Evolutionary conservation across 1,140 invertebrate species (phyloP), one percentile per base, ranked within the genome.

Genomic region (Euura saliciscinereae): DNA sequence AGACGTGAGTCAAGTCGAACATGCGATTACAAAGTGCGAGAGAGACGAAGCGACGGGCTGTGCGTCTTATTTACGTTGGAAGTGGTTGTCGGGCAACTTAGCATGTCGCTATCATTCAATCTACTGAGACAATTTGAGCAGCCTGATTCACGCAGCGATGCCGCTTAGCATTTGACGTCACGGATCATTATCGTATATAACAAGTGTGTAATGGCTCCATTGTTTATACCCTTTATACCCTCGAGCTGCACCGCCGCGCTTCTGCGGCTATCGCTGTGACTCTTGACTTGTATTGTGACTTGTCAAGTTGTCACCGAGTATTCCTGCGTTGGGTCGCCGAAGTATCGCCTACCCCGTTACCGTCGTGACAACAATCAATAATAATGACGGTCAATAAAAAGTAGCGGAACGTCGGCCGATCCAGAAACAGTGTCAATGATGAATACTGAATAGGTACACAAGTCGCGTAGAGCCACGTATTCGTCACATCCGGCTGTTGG

Each of bases 141-240:
- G 80, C 81, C 81, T 81, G 82, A 84, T 84, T 84, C 82, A 82
- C 77, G 83, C 78, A 78, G 82, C 82, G 81, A 82, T 81, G 83
- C 82, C 82, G 78, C 83, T 82, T 84, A 81, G 82, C 82, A 84
- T 82, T 84, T 84, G 83, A 84, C 83, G 81, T 84, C 82, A 84
- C 78, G 77, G 77, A 77, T 78, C 80, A 84, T 84, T 84, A 84
- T 81, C 82, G 81, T 84, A 80, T 82, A 83, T 59, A 2, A 59
- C 5, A 6, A 73, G 75, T 75, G 72, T 71, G 71, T 82, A 82
- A 83, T 80, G 71, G 76, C 73, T 28, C 76, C 76, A 77, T 74
- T 82, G 78, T 82, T 80, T 82, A 78, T 80, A 82, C 76, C 13
- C 28, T 82, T 80, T 82, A 78, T 80, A 82, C 76, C 13, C 28